These are phyloP conservation scores for Caenorhabditis afra DNA, from an alignment of 2,888 invertebrate genomes.

Conservation along the genomic window DNA sequence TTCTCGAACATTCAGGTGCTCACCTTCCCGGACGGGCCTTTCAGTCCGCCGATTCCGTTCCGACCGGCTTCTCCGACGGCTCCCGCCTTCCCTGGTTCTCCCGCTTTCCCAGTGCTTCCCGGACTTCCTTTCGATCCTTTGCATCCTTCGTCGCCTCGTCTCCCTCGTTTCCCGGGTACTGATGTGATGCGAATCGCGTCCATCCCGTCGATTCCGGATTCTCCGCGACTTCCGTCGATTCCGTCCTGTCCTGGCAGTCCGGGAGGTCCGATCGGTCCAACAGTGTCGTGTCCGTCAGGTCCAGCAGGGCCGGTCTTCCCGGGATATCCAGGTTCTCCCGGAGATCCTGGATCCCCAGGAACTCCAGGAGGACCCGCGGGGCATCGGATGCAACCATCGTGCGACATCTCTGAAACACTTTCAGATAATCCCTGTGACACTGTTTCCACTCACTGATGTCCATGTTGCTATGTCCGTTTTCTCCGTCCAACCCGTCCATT, in stretches of 20 bases:
- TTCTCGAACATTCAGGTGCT: background rate
- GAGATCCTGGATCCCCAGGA: slow-evolving; percentile 19
- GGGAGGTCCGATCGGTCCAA: slow-evolving; percentile 13
- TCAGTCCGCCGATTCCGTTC: slow-evolving; percentile 17
- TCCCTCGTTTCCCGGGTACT: slow-evolving; percentile 4
- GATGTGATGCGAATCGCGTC: slow-evolving; percentile 15
- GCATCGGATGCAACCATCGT: slow-evolving; percentile 44
- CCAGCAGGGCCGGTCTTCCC: slow-evolving; percentile 24
- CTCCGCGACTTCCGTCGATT: slow-evolving; percentile 21
- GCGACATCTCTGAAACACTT: slow-evolving; percentile 17
- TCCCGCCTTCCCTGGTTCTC: slow-evolving; percentile 23
- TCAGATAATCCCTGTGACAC: too few species aligned
- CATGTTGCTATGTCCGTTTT: slow-evolving; percentile 22
- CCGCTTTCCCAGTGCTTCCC: slow-evolving; percentile 27
- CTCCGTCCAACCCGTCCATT: slow-evolving; percentile 11
- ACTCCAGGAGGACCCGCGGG: slow-evolving; percentile 30
- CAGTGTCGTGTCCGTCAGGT: background rate
- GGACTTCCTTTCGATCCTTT: slow-evolving; percentile 27
- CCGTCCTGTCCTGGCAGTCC: slow-evolving; percentile 31
- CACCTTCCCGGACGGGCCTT: slow-evolving; percentile 27
- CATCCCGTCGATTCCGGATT: slow-evolving; percentile 39
- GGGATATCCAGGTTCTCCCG: slow-evolving; percentile 21
- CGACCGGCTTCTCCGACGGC: slow-evolving; percentile 25
- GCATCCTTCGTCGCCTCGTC: slow-evolving; percentile 32
- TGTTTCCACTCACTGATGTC: slow-evolving; percentile 5